phyloP scores from a whole-genome alignment of 2,113 vertebrate species.

The Apteryx owenii region DNA sequence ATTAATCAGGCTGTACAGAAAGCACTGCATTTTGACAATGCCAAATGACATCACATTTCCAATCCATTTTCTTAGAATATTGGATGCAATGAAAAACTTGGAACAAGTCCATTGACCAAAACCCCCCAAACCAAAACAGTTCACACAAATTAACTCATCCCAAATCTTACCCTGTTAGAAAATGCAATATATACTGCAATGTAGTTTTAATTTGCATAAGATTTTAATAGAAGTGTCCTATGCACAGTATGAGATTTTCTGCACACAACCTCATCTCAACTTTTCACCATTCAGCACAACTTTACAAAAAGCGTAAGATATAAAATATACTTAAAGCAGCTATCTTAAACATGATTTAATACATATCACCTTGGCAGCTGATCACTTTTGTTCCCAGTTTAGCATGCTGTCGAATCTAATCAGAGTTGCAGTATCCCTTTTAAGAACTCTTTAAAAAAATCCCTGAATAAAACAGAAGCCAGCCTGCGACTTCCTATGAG shows the following conservation, averaged over 20 bases:
- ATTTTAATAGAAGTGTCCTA: constrained; percentile 34
- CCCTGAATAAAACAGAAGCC: constrained; percentile 84
- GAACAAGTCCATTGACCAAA: constrained; percentile 42
- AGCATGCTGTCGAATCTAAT: constrained; percentile 46
- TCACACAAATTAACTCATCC: constrained; percentile 40
- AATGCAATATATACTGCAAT: constrained; percentile 57
- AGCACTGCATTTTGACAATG: constrained; percentile 61
- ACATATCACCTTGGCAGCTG: constrained; percentile 71
- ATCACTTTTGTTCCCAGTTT: constrained; percentile 70
- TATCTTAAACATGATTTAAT: constrained; percentile 69
- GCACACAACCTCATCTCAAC: constrained; percentile 44
- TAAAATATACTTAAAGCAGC: constrained; percentile 77
- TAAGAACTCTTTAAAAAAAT: constrained; percentile 72
- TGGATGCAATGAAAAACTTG: constrained; percentile 48
- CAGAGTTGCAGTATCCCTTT: constrained; percentile 77
- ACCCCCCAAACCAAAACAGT: background rate
- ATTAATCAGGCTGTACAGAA: constrained; percentile 63
- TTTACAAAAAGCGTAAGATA: constrained; percentile 76
- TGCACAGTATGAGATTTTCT: constrained; percentile 44
- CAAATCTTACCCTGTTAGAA: constrained; percentile 69
- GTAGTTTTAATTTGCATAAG: constrained; percentile 25
- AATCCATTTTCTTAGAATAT: constrained; percentile 5
- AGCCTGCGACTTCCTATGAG: constrained; percentile 76
- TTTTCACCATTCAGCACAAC: constrained; percentile 51
- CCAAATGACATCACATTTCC: constrained; percentile 56